A percentile compares a stretch with the other conserved stretches of the same genome.
Evolutionary conservation across 2,888 invertebrate species (phyloP).

Genomic region (Leptinotarsa juncta): DNA sequence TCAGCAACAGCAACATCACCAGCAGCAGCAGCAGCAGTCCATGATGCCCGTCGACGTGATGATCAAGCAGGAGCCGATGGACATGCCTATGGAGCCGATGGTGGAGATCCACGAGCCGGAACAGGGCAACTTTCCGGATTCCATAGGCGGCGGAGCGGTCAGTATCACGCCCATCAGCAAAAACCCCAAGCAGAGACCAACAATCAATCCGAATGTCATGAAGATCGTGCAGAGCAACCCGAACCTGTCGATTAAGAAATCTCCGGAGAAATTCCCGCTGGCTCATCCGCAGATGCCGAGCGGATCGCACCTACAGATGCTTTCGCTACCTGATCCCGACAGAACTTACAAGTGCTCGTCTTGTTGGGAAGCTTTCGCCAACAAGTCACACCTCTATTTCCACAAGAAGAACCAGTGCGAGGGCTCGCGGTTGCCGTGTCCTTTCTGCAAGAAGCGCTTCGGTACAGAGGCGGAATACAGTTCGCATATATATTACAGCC

Average conservation of each 20-base stretch:
- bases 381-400: constrained; percentile 65
- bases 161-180: constrained; percentile 64
- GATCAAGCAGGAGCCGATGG: constrained; percentile 60
- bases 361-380: constrained; percentile 63
- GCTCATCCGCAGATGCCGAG: constrained; percentile 26
- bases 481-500: constrained; percentile 66
- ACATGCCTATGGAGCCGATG: constrained; percentile 58
- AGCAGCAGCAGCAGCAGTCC: constrained; percentile 21
- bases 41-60: constrained; percentile 35
- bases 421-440: constrained; percentile 65
- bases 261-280: constrained; percentile 41
- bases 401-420: constrained; percentile 66
- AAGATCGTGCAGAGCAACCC: constrained; percentile 64
- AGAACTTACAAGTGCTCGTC: constrained; percentile 63
- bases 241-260: constrained; percentile 61
- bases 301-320: constrained; percentile 37
- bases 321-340: constrained; percentile 38
- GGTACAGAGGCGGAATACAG: constrained; percentile 66
- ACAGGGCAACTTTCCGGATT: constrained; percentile 35
- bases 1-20: constrained; percentile 21
- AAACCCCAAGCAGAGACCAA: constrained; percentile 56
- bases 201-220: constrained; percentile 61
- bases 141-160: constrained; percentile 56
- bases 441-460: constrained; percentile 65
- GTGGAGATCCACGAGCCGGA: constrained; percentile 63